Conservation (phyloP, 2,888 invertebrate genomes). For the Phanerotoma sp. region DNA sequence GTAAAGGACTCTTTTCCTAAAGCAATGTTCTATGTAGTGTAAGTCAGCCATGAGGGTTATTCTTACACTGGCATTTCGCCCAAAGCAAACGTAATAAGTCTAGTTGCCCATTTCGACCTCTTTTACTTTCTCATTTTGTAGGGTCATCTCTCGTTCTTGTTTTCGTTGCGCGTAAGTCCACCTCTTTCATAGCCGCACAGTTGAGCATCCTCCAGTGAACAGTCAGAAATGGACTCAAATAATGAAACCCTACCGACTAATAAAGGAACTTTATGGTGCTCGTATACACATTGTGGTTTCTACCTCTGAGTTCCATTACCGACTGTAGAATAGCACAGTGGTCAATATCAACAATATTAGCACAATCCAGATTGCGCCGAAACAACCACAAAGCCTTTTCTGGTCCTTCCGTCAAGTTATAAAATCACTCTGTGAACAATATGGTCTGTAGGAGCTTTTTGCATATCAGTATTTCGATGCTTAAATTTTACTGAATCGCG, state of each 20-base stretch:
- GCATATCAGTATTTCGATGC: too few relatives aligned
- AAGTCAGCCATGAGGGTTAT: conserved; percentile 9
- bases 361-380: background rate
- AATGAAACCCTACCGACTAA: conserved; percentile 20
- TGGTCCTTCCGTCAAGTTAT: background rate
- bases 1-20: background rate
- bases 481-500: too few relatives aligned
- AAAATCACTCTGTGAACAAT: too few relatives aligned
- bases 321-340: background rate
- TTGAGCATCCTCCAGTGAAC: conserved; percentile 16
- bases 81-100: conserved; percentile 18
- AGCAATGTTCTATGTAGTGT: conserved; percentile 3
- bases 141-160: background rate
- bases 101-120: background rate
- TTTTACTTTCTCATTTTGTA: background rate
- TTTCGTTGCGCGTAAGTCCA: background rate
- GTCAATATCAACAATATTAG: background rate
- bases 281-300: too few relatives aligned
- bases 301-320: too few relatives aligned
- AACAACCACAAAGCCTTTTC: background rate
- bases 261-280: conserved; percentile 14
- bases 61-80: background rate
- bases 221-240: conserved; percentile 13
- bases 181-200: background rate
- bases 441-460: too few relatives aligned